These are phyloP conservation scores for Chiloscyllium plagiosum DNA, from an alignment of 2,113 vertebrate species.

Conservation along the genomic window DNA sequence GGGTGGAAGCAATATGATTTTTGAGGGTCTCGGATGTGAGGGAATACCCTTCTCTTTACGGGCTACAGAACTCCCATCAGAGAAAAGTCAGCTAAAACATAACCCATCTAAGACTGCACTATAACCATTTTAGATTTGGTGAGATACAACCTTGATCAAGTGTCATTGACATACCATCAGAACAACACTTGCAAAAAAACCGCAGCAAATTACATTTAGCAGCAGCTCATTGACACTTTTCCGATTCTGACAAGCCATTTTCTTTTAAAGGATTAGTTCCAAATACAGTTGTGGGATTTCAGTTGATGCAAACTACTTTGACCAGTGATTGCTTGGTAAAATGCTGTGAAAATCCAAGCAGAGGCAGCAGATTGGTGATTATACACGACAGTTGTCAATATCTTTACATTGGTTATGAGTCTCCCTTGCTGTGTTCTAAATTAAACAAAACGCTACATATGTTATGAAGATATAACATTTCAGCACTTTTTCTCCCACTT, in stretches of 20 bases:
- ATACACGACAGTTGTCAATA: slow-evolving; percentile 52
- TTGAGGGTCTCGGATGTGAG: too few species aligned
- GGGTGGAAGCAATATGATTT: neutral
- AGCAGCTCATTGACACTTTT: neutral
- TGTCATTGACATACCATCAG: neutral
- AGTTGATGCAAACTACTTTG: neutral
- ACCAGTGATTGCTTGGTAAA: slow-evolving; percentile 49
- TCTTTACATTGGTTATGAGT: slow-evolving; percentile 45
- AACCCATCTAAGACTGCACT: neutral
- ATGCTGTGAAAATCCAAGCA: slow-evolving; percentile 45
- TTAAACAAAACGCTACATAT: slow-evolving; percentile 48
- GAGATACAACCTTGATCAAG: neutral
- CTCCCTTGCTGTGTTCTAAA: slow-evolving; percentile 48
- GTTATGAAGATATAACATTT: slow-evolving; percentile 48
- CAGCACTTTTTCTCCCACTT: slow-evolving; percentile 36
- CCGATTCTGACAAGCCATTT: neutral
- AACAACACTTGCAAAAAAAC: neutral
- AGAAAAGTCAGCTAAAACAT: neutral
- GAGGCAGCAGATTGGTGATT: slow-evolving; percentile 43
- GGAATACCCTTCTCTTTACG: neutral
- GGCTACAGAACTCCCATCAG: neutral
- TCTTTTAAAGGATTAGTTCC: neutral
- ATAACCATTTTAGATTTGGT: neutral
- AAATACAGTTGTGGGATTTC: neutral
- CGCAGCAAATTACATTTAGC: neutral